Evolutionary conservation across 1,140 invertebrate genomes (phyloP).

Genomic region (Zaprionus africanus): DNA sequence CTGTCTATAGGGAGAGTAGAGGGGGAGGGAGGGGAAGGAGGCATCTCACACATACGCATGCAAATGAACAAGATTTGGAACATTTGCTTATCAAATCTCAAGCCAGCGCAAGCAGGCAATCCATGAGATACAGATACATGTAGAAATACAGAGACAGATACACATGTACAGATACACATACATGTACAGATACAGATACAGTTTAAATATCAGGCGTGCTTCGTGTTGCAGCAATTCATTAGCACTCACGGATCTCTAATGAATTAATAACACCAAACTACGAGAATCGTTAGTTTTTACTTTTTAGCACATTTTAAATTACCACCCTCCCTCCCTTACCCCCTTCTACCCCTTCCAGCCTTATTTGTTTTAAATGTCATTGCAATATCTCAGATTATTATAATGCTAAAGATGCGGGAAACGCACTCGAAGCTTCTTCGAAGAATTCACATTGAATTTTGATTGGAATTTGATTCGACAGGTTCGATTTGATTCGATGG

Average conservation of each 20-base stretch:
- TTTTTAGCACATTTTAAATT: conserved; percentile 28
- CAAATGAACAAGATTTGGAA: conserved; percentile 13
- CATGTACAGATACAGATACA: background rate
- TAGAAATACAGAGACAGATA: background rate
- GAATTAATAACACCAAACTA: conserved; percentile 80
- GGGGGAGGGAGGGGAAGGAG: background rate
- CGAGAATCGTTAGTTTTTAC: conserved; percentile 63
- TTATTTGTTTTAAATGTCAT: background rate
- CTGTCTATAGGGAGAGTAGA: conserved; percentile 25
- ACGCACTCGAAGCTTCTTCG: background rate
- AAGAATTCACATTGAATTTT: background rate
- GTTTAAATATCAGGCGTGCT: background rate
- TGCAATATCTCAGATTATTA: background rate
- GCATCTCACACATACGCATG: conserved; percentile 7
- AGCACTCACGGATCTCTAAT: conserved; percentile 67
- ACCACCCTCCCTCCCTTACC: background rate
- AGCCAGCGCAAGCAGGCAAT: conserved; percentile 1
- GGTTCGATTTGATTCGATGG: background rate
- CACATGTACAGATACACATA: background rate
- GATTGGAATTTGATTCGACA: background rate
- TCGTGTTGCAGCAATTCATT: conserved; percentile 66
- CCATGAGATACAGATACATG: background rate
- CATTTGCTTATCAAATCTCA: conserved; percentile 10
- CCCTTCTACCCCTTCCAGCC: no score
- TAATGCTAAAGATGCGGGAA: background rate